Conservation (phyloP, 1,140 invertebrate genomes). For the Metopolophium dirhodum region DNA sequence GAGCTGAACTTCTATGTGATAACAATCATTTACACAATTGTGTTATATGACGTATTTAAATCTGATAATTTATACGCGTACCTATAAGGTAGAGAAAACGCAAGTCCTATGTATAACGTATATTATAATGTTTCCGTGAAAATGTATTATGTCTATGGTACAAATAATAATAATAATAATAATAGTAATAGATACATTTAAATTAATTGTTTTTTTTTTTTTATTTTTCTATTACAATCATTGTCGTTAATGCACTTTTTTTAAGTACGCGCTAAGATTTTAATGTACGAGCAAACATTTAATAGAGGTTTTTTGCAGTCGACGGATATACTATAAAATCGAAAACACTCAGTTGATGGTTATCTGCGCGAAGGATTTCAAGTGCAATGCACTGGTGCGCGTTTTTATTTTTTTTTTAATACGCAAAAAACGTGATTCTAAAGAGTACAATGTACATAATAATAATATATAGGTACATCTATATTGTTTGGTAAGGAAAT, state of each 20-base stretch:
- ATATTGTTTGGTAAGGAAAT: neutral
- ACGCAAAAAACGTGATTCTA: neutral
- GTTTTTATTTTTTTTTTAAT: neutral
- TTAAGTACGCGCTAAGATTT: neutral
- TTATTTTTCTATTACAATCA: neutral
- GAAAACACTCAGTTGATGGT: neutral
- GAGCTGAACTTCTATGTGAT: neutral
- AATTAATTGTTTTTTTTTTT: neutral
- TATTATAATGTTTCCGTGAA: neutral
- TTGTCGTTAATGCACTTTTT: neutral
- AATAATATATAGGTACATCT: neutral
- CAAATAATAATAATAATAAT: neutral
- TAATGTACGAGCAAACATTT: neutral
- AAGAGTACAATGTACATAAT: neutral
- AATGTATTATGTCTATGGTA: neutral
- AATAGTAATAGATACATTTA: neutral
- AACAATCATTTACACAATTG: neutral
- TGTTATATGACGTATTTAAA: neutral
- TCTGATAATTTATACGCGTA: too few relatives aligned
- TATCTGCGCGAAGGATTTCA: neutral
- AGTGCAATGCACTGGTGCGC: neutral
- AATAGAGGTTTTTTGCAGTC: neutral
- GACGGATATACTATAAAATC: neutral
- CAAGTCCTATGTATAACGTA: neutral
- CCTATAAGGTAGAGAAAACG: too few relatives aligned